These are phyloP conservation scores for Enteromius afrohamiltoni DNA, from an alignment of 2,797 vertebrate genomes.

Conservation along the genomic window DNA sequence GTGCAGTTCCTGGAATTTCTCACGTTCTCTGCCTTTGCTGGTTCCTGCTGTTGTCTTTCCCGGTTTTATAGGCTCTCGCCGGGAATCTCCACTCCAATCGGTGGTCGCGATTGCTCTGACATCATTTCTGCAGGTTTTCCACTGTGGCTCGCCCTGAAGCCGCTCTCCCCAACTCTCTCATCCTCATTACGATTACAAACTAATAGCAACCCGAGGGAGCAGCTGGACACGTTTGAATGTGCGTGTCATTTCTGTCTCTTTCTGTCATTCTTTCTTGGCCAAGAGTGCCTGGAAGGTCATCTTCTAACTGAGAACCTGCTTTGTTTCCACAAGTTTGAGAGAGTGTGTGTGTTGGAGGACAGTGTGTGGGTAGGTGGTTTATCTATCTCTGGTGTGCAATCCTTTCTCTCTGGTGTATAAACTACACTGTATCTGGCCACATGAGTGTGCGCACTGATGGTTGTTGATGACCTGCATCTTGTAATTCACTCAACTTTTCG, in stretches of 20 bases:
- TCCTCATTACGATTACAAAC: constrained; percentile 71
- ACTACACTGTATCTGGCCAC: constrained; percentile 16
- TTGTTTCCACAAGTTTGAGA: constrained; percentile 15
- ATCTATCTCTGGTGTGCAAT: constrained; percentile 11
- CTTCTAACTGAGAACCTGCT: constrained; percentile 3
- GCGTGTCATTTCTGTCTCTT: constrained; percentile 22
- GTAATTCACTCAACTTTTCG: constrained; percentile 24
- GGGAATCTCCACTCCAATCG: constrained; percentile 85
- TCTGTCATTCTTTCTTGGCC: constrained; percentile 20
- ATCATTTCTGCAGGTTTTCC: constrained; percentile 88
- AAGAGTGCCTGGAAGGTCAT: constrained; percentile 33
- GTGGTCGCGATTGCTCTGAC: constrained; percentile 85
- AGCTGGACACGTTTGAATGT: constrained; percentile 42
- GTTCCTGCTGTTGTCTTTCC: constrained; percentile 75
- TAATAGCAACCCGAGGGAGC: constrained; percentile 67
- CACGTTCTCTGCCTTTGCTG: constrained; percentile 65
- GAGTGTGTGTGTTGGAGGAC: constrained; percentile 4
- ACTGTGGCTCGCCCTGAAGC: constrained; percentile 79
- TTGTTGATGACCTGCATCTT: constrained; percentile 18
- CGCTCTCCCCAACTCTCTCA: constrained; percentile 67
- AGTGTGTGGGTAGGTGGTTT: constrained; percentile 27
- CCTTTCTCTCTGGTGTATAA: constrained; percentile 28
- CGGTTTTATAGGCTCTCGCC: constrained; percentile 90
- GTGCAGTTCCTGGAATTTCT: constrained; percentile 64
- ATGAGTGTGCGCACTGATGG: neutral